phyloP scores from a whole-genome alignment of 2,888 invertebrate genomes.

The Lumbricus terrestris region DNA sequence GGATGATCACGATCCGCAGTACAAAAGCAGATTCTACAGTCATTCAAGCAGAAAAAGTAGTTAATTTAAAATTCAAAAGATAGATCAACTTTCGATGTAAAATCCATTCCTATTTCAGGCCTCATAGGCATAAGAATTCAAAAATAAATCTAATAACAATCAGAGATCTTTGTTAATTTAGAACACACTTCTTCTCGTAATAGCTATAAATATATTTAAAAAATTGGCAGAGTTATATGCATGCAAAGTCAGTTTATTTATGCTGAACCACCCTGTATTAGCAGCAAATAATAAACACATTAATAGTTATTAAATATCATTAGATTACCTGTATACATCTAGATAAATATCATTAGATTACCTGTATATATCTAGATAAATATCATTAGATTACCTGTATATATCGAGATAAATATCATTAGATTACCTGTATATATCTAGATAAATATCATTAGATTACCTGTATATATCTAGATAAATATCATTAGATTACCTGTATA shows the following conservation, averaged over 20 bases:
- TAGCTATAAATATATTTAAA: too few species aligned
- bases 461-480: conserved; percentile 84
- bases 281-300: too few species aligned
- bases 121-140: too few species aligned
- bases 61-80: background rate
- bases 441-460: too few species aligned
- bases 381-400: conserved; percentile 81
- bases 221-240: too few species aligned
- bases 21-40: conserved; percentile 79
- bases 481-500: conserved; percentile 84
- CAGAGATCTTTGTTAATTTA: too few species aligned
- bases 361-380: conserved; percentile 84
- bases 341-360: too few species aligned
- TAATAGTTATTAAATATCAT: too few species aligned
- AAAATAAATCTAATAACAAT: too few species aligned
- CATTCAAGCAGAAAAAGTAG: background rate
- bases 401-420: conserved; percentile 83
- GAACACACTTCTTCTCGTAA: too few species aligned
- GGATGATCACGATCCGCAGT: conserved; percentile 82
- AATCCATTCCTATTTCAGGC: background rate
- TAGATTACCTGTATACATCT: conserved; percentile 83
- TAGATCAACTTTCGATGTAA: background rate
- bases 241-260: too few species aligned
- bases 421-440: conserved; percentile 84
- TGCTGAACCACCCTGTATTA: too few species aligned